Base-by-base conservation (phyloP, 2,113 vertebrate genomes). In the Actenoides lindsayi region DNA sequence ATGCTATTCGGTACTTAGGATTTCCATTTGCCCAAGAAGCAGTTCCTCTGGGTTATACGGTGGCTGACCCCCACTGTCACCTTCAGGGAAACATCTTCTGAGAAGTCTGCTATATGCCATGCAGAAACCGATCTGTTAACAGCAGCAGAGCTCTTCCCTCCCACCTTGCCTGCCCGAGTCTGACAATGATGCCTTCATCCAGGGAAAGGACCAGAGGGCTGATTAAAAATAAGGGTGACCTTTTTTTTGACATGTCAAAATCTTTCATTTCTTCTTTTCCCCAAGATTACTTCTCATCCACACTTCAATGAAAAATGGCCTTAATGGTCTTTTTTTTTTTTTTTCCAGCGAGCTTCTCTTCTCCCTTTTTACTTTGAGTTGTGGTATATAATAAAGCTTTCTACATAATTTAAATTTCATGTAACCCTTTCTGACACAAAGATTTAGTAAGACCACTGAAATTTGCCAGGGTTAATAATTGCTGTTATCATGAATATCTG, bases 161-260 rank as follows among this genome's bases (percentile, higher is more conserved):
- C 68, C 81, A 87, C 60, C 57, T 87, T 62, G 18, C 68, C 63
- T 89, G 46, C 83, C 68, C 1, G 0, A 75, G 48, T 74, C 65
- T 90, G 50, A 83, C 83, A 83, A 67, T 41, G 78, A 81, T 48
- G 79, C 93, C 63, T 86, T 81, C 33, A 93, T 53, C 78, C 70
- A 84, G 4, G 11, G 63, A 91, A 91, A 96, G 59, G 69, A 75
- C 53, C 69, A 91, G 62, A 83, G 62, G 42, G 31, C 11, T 69
- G 89, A 95, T 86, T 94, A 90, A 94, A 95, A 89, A 83, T 78
- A 95, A 91, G 70, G 89, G 76, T 81, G 88, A 87, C 83, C 87
- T 94, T 93, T 89, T 83, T 67, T 92, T 65, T 88, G 71, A 93
- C 78, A 86, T 62, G 57, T 71, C 82, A 91, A 68, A 95, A 90